A percentile compares a stretch with the other conserved stretches of the same genome.
phyloP scores from a whole-genome alignment of 2,113 vertebrate species.

The Zosterops borbonicus region DNA sequence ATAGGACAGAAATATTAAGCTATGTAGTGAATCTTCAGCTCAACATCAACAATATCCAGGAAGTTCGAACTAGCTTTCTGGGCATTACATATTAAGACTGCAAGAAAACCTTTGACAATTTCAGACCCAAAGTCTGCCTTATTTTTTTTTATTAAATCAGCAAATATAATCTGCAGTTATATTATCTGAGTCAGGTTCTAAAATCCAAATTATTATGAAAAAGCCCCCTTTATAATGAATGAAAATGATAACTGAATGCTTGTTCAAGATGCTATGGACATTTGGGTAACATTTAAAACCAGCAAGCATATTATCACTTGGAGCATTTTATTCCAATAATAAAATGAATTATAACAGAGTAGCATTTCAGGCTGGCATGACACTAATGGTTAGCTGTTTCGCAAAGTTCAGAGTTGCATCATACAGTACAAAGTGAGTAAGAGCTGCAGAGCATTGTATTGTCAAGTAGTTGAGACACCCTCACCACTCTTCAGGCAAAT shows the following conservation, averaged over 20 bases:
- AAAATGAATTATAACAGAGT: background rate
- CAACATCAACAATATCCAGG: background rate
- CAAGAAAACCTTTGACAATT: background rate
- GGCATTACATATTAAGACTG: background rate
- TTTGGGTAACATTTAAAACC: constrained; percentile 13
- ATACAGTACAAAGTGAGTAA: background rate
- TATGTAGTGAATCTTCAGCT: background rate
- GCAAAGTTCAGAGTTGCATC: background rate
- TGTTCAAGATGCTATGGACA: background rate
- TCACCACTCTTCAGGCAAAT: background rate
- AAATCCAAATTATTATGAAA: background rate
- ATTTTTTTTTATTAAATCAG: background rate
- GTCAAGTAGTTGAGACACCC: background rate
- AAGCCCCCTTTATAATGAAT: background rate
- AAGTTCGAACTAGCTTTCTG: background rate
- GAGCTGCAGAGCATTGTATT: background rate
- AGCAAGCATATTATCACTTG: background rate
- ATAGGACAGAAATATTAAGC: background rate
- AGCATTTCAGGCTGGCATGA: background rate
- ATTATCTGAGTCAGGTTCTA: background rate
- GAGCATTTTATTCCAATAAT: background rate
- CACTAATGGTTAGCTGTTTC: background rate
- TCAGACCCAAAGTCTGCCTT: background rate
- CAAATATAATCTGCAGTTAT: background rate
- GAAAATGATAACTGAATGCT: background rate